phyloP scores from a whole-genome alignment of 2,113 vertebrate genomes.

The Malurus alboscapulatus region DNA sequence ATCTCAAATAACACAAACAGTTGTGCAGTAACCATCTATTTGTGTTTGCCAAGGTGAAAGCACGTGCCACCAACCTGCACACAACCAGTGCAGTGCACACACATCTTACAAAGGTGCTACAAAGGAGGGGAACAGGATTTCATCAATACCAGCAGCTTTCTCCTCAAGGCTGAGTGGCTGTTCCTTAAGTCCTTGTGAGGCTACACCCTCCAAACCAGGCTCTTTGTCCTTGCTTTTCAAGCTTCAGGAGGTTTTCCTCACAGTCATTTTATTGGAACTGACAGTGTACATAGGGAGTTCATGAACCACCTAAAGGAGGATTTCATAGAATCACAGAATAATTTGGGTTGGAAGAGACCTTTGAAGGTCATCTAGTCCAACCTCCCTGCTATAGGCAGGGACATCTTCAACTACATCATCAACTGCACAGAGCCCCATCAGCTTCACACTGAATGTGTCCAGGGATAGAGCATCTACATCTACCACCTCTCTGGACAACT shows the following conservation, averaged over 20 bases:
- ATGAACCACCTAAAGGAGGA: not conserved
- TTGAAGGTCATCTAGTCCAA: not conserved
- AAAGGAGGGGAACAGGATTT: not conserved
- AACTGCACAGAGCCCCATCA: not conserved
- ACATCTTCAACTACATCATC: not conserved
- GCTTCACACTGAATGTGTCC: not conserved
- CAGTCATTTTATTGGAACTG: not conserved
- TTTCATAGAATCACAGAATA: not conserved
- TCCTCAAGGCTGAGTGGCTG: not conserved
- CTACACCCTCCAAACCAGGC: not conserved
- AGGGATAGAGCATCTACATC: not conserved
- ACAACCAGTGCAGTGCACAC: not conserved
- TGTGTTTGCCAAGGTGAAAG: not conserved
- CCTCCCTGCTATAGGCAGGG: not conserved
- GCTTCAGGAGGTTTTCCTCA: not conserved
- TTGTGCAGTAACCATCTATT: not conserved
- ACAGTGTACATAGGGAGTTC: not conserved
- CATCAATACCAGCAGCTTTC: not conserved
- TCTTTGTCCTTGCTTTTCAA: not conserved
- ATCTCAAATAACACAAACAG: conserved; percentile 8
- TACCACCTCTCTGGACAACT: not conserved
- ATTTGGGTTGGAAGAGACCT: not conserved
- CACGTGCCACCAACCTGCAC: not conserved
- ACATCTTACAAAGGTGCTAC: rapidly evolving
- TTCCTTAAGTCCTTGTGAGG: not conserved